These are phyloP conservation scores for Drosophila nikananu DNA, from an alignment of 1,140 invertebrate genomes.

Conservation along the genomic window DNA sequence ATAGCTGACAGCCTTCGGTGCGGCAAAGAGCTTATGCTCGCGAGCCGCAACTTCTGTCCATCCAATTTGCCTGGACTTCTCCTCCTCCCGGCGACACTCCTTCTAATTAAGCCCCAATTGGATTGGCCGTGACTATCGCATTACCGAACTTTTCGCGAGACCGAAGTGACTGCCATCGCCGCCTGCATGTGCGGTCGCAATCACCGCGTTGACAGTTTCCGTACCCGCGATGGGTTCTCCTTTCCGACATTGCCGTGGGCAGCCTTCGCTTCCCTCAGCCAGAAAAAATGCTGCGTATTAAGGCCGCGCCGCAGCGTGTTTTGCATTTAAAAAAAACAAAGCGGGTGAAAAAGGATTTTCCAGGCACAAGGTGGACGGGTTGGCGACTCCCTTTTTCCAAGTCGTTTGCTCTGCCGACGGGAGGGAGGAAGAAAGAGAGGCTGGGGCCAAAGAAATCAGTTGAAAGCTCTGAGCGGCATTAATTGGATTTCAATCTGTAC, in stretches of 20 bases:
- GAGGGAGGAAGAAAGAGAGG: slow-evolving; percentile 9
- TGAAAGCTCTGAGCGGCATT: slow-evolving; percentile 77
- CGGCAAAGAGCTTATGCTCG: slow-evolving; percentile 19
- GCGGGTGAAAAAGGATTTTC: slow-evolving; percentile 20
- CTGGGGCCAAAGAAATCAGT: slow-evolving; percentile 61
- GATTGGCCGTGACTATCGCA: slow-evolving; percentile 44
- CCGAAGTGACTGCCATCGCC: slow-evolving; percentile 31
- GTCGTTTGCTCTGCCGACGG: slow-evolving; percentile 62
- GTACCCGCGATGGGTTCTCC: slow-evolving; percentile 35
- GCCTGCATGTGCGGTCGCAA: slow-evolving; percentile 61
- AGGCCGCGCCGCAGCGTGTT: slow-evolving; percentile 71
- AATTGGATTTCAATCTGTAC: slow-evolving; percentile 77
- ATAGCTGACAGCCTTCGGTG: slow-evolving; percentile 21
- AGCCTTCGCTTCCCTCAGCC: slow-evolving; percentile 33
- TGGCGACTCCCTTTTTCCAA: slow-evolving; percentile 61
- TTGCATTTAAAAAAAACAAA: slow-evolving; percentile 58
- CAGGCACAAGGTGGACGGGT: slow-evolving; percentile 46
- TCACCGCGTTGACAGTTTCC: slow-evolving; percentile 74
- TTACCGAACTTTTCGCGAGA: slow-evolving; percentile 56
- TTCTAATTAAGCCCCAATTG: slow-evolving; percentile 46
- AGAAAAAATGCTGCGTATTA: slow-evolving; percentile 71
- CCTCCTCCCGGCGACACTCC: slow-evolving; percentile 8
- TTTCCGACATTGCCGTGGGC: slow-evolving; percentile 41
- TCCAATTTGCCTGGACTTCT: slow-evolving; percentile 33
- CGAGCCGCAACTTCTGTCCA: slow-evolving; percentile 31